These are phyloP conservation scores for Rhizomys pruinosus DNA, from an alignment of 2,113 vertebrate genomes.

Conservation along the genomic window DNA sequence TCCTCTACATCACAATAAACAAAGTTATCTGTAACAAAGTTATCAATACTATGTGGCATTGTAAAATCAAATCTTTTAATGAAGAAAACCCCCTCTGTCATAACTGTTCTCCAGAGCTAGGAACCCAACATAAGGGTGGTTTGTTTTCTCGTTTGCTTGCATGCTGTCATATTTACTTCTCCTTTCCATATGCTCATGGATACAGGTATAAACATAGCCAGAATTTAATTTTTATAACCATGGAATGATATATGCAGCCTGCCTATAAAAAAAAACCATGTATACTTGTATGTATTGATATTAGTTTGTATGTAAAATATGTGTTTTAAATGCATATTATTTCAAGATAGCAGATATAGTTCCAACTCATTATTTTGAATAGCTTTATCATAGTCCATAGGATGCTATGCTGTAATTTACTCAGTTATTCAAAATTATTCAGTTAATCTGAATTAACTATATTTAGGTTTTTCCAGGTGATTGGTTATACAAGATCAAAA, in stretches of 20 bases:
- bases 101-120: background rate
- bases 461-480: slow-evolving; percentile 26
- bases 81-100: background rate
- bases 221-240: background rate
- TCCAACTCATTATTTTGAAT: background rate
- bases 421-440: too few relatives aligned
- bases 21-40: background rate
- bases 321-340: background rate
- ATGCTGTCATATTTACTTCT: background rate
- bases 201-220: background rate
- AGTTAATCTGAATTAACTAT: too few relatives aligned
- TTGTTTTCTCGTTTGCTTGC: background rate
- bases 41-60: background rate
- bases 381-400: background rate
- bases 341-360: background rate
- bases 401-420: background rate
- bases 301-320: background rate
- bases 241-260: background rate
- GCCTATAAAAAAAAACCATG: background rate
- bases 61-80: slow-evolving; percentile 1
- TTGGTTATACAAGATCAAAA: background rate
- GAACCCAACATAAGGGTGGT: background rate
- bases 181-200: background rate
- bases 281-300: background rate
- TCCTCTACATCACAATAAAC: background rate